Percentiles rank a stretch among this genome's conserved stretches.
These are phyloP conservation scores for Fregetta grallaria DNA, from an alignment of 2,113 vertebrate species.

Conservation along the genomic window DNA sequence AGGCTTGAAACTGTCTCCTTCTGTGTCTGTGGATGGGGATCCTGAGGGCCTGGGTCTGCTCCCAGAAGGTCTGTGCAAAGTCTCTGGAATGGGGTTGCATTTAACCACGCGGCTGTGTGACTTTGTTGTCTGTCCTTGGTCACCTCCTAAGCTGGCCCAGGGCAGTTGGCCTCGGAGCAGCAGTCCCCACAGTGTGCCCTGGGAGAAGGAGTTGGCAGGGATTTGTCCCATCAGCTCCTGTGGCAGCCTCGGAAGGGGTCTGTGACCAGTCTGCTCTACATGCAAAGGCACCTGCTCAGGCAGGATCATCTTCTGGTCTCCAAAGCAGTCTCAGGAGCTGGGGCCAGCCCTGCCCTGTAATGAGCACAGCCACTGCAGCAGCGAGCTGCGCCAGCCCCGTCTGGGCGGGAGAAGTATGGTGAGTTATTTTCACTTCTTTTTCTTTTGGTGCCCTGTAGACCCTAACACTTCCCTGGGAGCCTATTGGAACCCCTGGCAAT, in stretches of 20 bases:
- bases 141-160: background rate
- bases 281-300: background rate
- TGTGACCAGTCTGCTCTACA: background rate
- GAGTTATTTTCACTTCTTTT: background rate
- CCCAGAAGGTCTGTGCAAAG: background rate
- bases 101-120: fast-evolving
- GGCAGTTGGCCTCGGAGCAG: background rate
- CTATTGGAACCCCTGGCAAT: background rate
- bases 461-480: background rate
- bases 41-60: background rate
- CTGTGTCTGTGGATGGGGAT: background rate
- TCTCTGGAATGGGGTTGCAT: too few relatives aligned
- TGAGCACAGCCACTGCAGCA: fast-evolving
- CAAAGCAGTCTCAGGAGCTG: background rate
- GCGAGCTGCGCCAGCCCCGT: fast-evolving
- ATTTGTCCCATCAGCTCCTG: background rate
- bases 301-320: background rate
- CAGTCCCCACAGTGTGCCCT: fast-evolving
- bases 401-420: background rate
- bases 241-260: background rate
- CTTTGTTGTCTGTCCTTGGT: background rate
- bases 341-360: background rate
- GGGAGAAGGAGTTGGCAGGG: background rate
- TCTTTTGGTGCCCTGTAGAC: background rate
- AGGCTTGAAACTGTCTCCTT: too few relatives aligned